Base-by-base conservation (phyloP, 1,140 invertebrate species). In the Neodiprion virginianus region DNA sequence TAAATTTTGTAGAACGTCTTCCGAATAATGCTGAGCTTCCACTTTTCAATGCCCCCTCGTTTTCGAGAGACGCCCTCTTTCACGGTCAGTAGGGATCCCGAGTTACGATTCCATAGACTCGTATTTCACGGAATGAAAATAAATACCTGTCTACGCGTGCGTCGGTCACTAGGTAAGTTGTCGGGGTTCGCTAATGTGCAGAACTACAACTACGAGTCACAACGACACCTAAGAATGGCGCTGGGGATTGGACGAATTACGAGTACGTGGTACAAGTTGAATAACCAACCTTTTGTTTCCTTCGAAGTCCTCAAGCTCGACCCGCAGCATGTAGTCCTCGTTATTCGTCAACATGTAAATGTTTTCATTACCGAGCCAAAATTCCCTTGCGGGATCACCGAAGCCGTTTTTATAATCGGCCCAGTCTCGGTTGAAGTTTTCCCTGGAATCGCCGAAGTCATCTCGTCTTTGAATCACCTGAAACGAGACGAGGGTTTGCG, bases 261-360 rank as follows among this genome's bases (percentile, higher is more conserved):
- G 49, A 68, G 8, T 17, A 28, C 28, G 28, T 40, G 28, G 28
- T 40, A 40, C 1, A 40, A 40, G 28, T 53, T 4, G 61, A 72
- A 71, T 76, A 68, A 67, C 23, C 79, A 88, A 96, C 94, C 95
- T 93, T 88, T 95, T 96, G 79, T 97, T 96, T 69, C 96, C 96
- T 85, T 98, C 96, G 88, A 98, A 98, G 86, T 98, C 96, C 86
- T 96, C 96, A 9, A 99, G 89, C 82, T 98, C 96, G 7, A 98
- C 94, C 21, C 96, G 88, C 0, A 98, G 90, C 81, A 93, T 93
- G 85, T 98, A 97, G 81, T 97, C 94, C 80, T 97, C 96, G 80
- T 97, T 96, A 82, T 97, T 97, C n/a, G 96, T 98, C 14, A 99
- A 89, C 93, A 96, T 95, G 85, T 97, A 97, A 74, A 98, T 96